Evolutionary conservation across 1,140 invertebrate species (phyloP).

Genomic region (Ylistrum balloti): DNA sequence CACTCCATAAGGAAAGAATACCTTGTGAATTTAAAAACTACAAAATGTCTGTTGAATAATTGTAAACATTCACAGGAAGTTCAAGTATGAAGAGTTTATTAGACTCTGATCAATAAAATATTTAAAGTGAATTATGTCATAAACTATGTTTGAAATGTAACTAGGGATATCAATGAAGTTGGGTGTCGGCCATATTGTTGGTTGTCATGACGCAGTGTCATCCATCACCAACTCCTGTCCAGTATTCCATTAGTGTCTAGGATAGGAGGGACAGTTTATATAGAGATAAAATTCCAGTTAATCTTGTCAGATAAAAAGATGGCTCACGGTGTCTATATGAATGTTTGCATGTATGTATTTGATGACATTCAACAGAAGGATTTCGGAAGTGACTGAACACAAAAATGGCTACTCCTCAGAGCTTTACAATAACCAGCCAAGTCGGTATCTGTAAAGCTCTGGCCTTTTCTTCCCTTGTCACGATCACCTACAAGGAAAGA

Average conservation of each 20-base stretch:
- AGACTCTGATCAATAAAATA: not conserved
- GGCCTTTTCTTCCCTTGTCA: not conserved
- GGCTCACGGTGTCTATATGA: not conserved
- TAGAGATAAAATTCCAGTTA: constrained; percentile 15
- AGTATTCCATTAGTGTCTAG: not conserved
- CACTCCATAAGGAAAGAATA: not conserved
- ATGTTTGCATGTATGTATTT: not conserved
- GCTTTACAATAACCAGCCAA: not conserved
- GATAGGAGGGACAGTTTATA: constrained; percentile 32
- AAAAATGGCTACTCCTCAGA: not conserved
- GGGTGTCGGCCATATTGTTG: constrained; percentile 4
- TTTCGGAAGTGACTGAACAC: not conserved
- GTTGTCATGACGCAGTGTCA: constrained; percentile 31
- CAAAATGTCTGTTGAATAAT: not conserved
- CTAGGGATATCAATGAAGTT: not conserved
- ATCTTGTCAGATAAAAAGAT: not conserved
- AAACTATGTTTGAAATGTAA: not conserved
- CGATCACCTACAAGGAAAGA: not conserved
- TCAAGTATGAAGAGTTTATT: not conserved
- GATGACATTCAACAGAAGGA: not conserved
- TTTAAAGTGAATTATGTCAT: constrained; percentile 29
- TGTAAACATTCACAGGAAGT: not conserved
- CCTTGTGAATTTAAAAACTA: not conserved
- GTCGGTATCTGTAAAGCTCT: not conserved
- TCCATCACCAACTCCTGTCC: not conserved